These are phyloP conservation scores for Aphelinus certus DNA, from an alignment of 1,140 invertebrate species.

Conservation along the genomic window DNA sequence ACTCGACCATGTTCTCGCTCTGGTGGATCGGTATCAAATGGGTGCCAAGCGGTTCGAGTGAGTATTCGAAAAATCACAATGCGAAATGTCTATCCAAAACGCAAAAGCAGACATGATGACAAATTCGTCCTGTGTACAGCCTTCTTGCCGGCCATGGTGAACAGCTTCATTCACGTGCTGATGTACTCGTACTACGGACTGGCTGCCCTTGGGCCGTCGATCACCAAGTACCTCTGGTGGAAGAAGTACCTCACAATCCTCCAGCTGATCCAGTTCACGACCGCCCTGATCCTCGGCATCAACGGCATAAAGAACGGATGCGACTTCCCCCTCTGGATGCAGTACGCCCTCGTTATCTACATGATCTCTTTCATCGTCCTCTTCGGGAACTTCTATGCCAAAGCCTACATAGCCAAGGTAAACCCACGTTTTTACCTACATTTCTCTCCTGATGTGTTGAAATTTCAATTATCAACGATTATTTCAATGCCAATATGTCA, in stretches of 20 bases:
- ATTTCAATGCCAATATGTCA: too few species aligned
- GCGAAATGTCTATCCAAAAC: not conserved
- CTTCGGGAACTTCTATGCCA: conserved; percentile 91
- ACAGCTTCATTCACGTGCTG: conserved; percentile 89
- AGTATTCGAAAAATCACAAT: conserved; percentile 59
- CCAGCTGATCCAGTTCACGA: conserved; percentile 88
- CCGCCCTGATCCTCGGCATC: conserved; percentile 82
- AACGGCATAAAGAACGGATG: conserved; percentile 86
- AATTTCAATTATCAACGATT: too few species aligned
- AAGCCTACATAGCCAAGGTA: conserved; percentile 82
- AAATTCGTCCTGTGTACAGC: conserved; percentile 64
- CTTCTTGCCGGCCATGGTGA: conserved; percentile 88
- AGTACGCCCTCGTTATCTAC: conserved; percentile 89
- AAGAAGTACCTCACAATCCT: conserved; percentile 92
- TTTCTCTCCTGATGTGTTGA: too few species aligned
- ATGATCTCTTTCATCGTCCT: conserved; percentile 91
- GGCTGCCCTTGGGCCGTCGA: conserved; percentile 80
- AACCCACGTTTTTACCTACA: conserved; percentile 32
- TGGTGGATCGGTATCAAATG: conserved; percentile 98
- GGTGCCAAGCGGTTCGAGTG: conserved; percentile 93
- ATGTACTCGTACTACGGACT: conserved; percentile 95
- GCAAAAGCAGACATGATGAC: too few species aligned
- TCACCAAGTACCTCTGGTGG: conserved; percentile 90
- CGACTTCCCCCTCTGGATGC: conserved; percentile 93
- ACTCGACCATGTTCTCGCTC: conserved; percentile 89